Conservation (phyloP, 2,797 vertebrate species). For the Silurus lanzhouensis region DNA sequence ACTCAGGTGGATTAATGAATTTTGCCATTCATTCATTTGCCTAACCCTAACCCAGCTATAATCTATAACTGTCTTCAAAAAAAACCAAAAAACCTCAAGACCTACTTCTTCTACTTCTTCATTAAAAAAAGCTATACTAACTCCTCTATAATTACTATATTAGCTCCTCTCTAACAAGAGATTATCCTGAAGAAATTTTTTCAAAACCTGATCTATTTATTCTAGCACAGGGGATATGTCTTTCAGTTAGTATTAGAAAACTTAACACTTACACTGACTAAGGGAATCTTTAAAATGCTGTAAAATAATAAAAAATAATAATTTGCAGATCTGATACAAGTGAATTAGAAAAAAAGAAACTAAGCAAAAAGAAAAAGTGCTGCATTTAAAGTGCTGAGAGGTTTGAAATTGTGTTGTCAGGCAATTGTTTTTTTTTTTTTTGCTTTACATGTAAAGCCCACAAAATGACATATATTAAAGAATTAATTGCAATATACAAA, state of each 20-base stretch:
- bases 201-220: neutral
- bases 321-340: no score
- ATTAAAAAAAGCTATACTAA: neutral
- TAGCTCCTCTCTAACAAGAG: neutral
- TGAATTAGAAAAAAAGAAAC: neutral
- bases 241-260: neutral
- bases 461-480: neutral
- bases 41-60: neutral
- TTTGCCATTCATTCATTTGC: neutral
- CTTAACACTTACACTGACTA: neutral
- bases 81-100: neutral
- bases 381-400: neutral
- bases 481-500: neutral
- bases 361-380: neutral
- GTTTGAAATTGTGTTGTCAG: neutral
- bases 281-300: neutral
- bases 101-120: neutral
- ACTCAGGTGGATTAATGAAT: neutral
- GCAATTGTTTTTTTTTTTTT: neutral
- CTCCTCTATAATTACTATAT: neutral
- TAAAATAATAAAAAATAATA: neutral
- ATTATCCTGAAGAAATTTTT: neutral
- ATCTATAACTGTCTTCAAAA: neutral
- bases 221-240: neutral
- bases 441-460: neutral